phyloP scores from a whole-genome alignment of 2,888 invertebrate genomes.

The Drosophila bunnanda region DNA sequence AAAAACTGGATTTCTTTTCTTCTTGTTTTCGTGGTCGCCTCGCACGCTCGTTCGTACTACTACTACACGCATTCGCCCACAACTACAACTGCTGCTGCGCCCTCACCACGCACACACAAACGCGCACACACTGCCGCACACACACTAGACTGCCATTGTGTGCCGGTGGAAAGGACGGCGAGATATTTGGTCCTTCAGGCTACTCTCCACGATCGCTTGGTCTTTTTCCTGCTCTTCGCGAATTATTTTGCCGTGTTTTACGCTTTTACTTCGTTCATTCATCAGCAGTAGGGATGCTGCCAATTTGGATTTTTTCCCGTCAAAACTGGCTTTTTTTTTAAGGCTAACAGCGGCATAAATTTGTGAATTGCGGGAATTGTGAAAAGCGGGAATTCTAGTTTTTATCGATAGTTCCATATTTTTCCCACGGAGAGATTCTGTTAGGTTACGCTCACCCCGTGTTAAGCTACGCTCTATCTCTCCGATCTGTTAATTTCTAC shows the following conservation, averaged over 20 bases:
- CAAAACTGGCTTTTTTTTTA: too few species aligned
- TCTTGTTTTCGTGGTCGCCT: constrained; percentile 50
- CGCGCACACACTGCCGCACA: constrained; percentile 26
- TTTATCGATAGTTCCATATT: too few species aligned
- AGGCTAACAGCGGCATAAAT: too few species aligned
- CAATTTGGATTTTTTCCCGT: too few species aligned
- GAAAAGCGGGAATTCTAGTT: too few species aligned
- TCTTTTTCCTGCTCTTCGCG: constrained; percentile 10
- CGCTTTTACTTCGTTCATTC: constrained; percentile 71
- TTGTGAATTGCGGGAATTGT: too few species aligned
- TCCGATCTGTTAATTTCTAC: too few species aligned
- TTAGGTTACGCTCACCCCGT: too few species aligned
- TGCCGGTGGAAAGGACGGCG: constrained; percentile 35
- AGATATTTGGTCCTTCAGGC: constrained; percentile 5
- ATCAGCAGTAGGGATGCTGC: not conserved
- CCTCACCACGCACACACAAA: constrained; percentile 62
- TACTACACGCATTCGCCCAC: constrained; percentile 56
- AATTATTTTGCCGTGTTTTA: constrained; percentile 66
- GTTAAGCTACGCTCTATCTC: too few species aligned
- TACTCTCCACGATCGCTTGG: not conserved
- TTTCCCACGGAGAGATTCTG: too few species aligned
- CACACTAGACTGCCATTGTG: constrained; percentile 32
- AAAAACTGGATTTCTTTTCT: constrained; percentile 40
- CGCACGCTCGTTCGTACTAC: constrained; percentile 69
- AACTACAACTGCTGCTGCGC: constrained; percentile 54